Conservation (phyloP, 2,797 vertebrate genomes). For the Helarctos malayanus region DNA sequence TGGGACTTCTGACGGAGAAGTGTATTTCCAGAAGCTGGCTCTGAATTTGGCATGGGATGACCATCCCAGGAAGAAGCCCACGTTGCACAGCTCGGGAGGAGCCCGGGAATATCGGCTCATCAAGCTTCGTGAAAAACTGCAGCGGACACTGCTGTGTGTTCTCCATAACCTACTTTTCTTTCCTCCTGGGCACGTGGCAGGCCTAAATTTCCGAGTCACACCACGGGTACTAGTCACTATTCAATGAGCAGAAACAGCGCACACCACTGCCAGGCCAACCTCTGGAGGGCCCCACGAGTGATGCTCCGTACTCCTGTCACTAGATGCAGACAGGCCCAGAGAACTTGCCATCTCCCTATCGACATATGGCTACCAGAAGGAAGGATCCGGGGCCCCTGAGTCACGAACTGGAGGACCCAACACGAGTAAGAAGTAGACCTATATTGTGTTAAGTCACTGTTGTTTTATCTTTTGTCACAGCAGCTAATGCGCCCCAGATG, state of each 20-base stretch:
- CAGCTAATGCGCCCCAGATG: background rate
- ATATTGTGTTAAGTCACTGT: background rate
- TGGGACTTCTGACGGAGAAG: background rate
- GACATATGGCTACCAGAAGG: background rate
- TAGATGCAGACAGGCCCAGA: background rate
- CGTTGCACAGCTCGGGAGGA: background rate
- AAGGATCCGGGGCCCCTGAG: background rate
- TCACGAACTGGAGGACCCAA: background rate
- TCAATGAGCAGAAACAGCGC: background rate
- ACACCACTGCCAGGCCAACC: background rate
- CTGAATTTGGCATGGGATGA: background rate
- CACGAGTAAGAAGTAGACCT: background rate
- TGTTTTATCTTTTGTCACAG: background rate
- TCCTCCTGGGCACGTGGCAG: background rate
- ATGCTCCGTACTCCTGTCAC: background rate
- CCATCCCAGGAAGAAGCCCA: background rate
- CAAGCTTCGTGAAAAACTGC: background rate
- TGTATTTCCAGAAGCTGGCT: background rate
- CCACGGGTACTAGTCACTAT: fast-evolving
- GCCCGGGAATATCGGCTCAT: background rate
- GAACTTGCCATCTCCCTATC: background rate
- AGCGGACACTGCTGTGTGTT: background rate
- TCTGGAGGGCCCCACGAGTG: too few species aligned
- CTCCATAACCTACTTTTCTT: background rate
- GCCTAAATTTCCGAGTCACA: background rate